A percentile compares a stretch with the other conserved stretches of the same genome.
phyloP scores from a whole-genome alignment of 2,888 invertebrate genomes.

The Nemotelus nigrinus region DNA sequence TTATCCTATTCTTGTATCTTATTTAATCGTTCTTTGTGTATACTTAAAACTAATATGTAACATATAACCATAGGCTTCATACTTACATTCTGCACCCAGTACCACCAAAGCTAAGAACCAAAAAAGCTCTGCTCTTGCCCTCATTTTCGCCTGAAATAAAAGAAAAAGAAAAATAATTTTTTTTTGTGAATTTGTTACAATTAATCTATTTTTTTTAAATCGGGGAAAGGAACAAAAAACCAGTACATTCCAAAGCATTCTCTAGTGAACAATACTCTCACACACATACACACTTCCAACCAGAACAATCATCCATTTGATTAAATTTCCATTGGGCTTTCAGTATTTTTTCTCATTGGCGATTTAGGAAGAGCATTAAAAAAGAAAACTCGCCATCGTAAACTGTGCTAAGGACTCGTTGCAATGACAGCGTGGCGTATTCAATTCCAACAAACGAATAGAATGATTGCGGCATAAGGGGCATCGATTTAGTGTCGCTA shows the following conservation, averaged over 20 bases:
- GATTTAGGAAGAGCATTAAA: slow-evolving; percentile 24
- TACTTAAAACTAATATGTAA: too few species aligned
- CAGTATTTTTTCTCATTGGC: slow-evolving; percentile 23
- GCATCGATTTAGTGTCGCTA: neutral
- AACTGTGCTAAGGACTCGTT: slow-evolving; percentile 26
- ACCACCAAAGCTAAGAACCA: slow-evolving; percentile 28
- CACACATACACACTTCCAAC: neutral
- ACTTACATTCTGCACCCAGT: slow-evolving; percentile 40
- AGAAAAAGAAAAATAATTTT: neutral
- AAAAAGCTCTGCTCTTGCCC: slow-evolving; percentile 28
- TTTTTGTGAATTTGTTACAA: neutral
- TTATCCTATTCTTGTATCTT: too few species aligned
- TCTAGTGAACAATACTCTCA: neutral
- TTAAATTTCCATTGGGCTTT: slow-evolving; percentile 34
- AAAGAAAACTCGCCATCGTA: slow-evolving; percentile 3
- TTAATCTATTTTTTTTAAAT: neutral
- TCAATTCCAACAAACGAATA: too few species aligned
- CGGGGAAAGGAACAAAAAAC: neutral
- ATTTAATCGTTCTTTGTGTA: too few species aligned
- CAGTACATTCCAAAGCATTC: slow-evolving; percentile 4
- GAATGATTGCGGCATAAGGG: neutral
- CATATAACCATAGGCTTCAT: neutral
- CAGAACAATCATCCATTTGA: slow-evolving; percentile 2
- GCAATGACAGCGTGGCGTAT: slow-evolving; percentile 1
- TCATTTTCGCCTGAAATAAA: slow-evolving; percentile 38